phyloP scores from a whole-genome alignment of 2,888 invertebrate species.

The Polydrusus cervinus region DNA sequence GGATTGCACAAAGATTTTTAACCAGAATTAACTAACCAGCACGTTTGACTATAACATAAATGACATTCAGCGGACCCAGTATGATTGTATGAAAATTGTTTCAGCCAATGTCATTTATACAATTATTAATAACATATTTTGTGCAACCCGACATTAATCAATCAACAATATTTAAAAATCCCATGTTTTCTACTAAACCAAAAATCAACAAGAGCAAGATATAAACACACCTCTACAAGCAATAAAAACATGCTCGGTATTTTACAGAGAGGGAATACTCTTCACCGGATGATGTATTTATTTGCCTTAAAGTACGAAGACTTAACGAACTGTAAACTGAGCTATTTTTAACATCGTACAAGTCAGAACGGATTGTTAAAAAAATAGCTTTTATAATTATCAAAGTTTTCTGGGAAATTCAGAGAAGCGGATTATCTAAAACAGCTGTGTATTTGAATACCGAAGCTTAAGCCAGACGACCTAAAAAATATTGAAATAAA shows the following conservation, averaged over 20 bases:
- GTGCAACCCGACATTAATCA: too few relatives aligned
- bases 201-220: conserved; percentile 6
- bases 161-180: not conserved
- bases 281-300: conserved; percentile 56
- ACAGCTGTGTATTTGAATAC: conserved; percentile 6
- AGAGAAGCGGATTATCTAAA: conserved; percentile 9
- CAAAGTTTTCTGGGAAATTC: conserved; percentile 15
- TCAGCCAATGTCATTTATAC: too few relatives aligned
- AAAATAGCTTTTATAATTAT: conserved; percentile 44
- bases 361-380: conserved; percentile 31
- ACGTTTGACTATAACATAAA: too few relatives aligned
- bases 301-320: conserved; percentile 55
- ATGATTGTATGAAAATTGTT: too few relatives aligned
- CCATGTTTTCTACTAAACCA: not conserved
- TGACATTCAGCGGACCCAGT: too few relatives aligned
- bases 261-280: conserved; percentile 22
- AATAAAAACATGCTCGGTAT: conserved; percentile 23
- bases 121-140: too few relatives aligned
- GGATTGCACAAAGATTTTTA: too few relatives aligned
- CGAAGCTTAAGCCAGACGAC: not conserved
- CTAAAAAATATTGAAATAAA: too few relatives aligned
- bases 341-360: conserved; percentile 51
- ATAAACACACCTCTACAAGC: conserved; percentile 28
- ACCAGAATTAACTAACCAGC: too few relatives aligned
- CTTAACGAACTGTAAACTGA: conserved; percentile 56